These are phyloP conservation scores for Aporrectodea caliginosa DNA, from an alignment of 1,140 invertebrate genomes.

Conservation along the genomic window DNA sequence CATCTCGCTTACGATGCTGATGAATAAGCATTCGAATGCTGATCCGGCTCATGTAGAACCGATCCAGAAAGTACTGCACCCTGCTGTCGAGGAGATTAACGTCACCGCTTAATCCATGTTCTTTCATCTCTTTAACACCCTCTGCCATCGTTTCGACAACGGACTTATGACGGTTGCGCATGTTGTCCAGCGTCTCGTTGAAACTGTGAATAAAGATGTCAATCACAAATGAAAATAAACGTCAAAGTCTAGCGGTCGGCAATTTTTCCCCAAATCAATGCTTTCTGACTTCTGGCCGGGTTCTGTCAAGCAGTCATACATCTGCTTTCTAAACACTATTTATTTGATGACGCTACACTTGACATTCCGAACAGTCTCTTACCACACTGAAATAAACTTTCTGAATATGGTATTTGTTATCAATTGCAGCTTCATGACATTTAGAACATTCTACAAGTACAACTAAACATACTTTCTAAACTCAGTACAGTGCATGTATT, in stretches of 20 bases:
- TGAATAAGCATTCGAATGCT: slow-evolving; percentile 98
- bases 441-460: too few relatives aligned
- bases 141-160: slow-evolving; percentile 98
- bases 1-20: slow-evolving; percentile 83
- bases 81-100: slow-evolving; percentile 69
- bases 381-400: background rate
- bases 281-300: background rate
- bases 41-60: slow-evolving; percentile 95
- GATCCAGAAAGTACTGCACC: slow-evolving; percentile 97
- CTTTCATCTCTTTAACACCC: slow-evolving; percentile 92
- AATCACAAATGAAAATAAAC: background rate
- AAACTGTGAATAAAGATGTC: slow-evolving; percentile 64
- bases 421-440: too few relatives aligned
- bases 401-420: background rate
- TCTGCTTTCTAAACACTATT: too few relatives aligned
- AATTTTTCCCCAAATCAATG: background rate
- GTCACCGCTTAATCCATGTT: slow-evolving; percentile 77
- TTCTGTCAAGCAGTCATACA: too few relatives aligned
- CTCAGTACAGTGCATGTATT: too few relatives aligned
- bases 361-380: background rate
- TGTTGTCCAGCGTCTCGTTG: slow-evolving; percentile 79
- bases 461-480: too few relatives aligned
- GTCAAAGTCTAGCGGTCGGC: background rate
- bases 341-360: too few relatives aligned
- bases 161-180: slow-evolving; percentile 89